Evolutionary conservation across 2,888 invertebrate species (phyloP), one percentile per base, ranked within the genome.

Genomic region (Sphecodes monilicornis): DNA sequence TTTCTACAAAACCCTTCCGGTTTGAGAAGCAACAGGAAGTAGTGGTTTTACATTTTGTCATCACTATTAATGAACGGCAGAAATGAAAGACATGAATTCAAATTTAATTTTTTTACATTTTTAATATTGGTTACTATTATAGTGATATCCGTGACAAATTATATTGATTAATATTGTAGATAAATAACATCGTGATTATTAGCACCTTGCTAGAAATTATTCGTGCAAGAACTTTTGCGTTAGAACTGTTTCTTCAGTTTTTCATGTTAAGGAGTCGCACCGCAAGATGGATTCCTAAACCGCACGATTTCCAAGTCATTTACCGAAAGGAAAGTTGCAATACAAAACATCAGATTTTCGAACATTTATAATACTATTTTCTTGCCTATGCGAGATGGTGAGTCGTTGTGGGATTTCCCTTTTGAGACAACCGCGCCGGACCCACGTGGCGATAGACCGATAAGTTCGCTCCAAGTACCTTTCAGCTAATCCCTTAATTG

Each of bases 121-220:
- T n/a, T n/a, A n/a, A 41, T 41, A 41, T 41, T 11, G 41, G 11
- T 39, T 39, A 2, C 39, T n/a, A n/a, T n/a, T n/a, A n/a, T 39
- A 39, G 10, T n/a, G n/a, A n/a, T n/a, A n/a, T n/a, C n/a, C n/a
- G n/a, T n/a, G n/a, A n/a, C n/a, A n/a, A n/a, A 11, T 41, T 1
- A 41, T 41, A 41, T 41, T 11, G 41, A 41, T 39, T 39, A 2
- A 6, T n/a, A n/a, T n/a, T n/a, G n/a, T 39, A 39, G 10, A 41
- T 41, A 11, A 41, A 41, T 41, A 41, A 41, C 11, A 41, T 39
- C 8, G 8, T 39, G 39, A 39, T 8, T 39, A 39, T 39, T n/a
- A n/a, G n/a, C n/a, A n/a, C n/a, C n/a, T n/a, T n/a, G 82, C 60
- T 26, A 46, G 75, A 41, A 18, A 71, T 68, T 68, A 72, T 72